Conservation (phyloP, 2,113 vertebrate genomes). For the Chinchilla lanigera region DNA sequence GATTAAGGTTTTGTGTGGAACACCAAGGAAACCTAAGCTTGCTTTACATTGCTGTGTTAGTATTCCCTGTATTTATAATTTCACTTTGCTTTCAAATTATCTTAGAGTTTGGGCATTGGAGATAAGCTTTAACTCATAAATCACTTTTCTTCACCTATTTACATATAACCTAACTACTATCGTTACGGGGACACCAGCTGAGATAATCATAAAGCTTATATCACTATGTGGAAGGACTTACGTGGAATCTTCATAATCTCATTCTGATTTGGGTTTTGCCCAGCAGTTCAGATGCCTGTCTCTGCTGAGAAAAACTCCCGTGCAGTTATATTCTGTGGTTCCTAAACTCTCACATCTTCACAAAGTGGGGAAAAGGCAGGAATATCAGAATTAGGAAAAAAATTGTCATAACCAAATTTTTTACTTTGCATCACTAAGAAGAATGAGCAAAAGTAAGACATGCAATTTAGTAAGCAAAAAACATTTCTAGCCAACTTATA, state of each 20-base stretch:
- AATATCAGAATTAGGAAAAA: neutral
- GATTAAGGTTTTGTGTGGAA: neutral
- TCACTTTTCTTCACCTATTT: neutral
- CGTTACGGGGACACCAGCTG: neutral
- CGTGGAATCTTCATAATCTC: neutral
- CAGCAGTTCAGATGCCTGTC: neutral
- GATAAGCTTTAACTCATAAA: neutral
- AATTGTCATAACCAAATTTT: neutral
- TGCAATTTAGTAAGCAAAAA: conserved; percentile 39
- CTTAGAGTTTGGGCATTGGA: neutral
- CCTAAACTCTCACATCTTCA: neutral
- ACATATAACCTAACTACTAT: neutral
- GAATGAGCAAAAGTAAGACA: neutral
- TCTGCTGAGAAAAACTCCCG: neutral
- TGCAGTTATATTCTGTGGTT: neutral
- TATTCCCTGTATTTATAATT: neutral
- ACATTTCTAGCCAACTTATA: conserved; percentile 36
- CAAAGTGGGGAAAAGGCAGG: neutral
- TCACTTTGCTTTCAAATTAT: neutral
- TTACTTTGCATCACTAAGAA: neutral
- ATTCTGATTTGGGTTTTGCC: neutral
- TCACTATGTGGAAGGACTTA: neutral
- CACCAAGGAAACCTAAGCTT: neutral
- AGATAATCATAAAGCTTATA: neutral
- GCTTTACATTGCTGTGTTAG: neutral